Base-by-base conservation (phyloP, 2,797 vertebrate genomes). In the Sebastes flavidus region DNA sequence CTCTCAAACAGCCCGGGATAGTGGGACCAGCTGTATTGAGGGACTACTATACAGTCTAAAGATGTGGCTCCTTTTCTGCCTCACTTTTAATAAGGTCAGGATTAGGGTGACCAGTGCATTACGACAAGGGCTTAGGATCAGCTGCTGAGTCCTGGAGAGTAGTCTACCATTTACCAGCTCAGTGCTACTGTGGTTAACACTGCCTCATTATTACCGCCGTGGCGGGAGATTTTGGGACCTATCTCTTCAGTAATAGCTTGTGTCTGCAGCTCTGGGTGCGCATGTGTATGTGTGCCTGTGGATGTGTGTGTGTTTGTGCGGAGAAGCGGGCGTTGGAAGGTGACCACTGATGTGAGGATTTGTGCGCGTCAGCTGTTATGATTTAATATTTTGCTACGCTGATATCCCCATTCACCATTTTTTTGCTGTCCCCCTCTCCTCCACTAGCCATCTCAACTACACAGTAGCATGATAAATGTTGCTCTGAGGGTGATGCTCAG, bases 41-140 rank as follows among this genome's bases (percentile, higher is more conserved):
- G 46, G 58, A 49, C 46, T 49, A 49, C 46, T 49, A 49, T 74
- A 60, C 65, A 54, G 69, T 68, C 59, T 72, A 42, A 77, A 77
- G 77, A 90, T 80, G 76, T 60, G 70, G 72, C 80, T 80, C n/a
- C 52, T 62, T 49, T 89, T 86, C 83, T 86, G 54, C 78, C 68
- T 91, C 86, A 84, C 65, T 87, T 90, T 87, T 92, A 91, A 92
- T 90, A 83, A 92, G 88, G 87, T 91, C 69, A 85, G 88, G 85
- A 86, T 91, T 85, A 90, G 72, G 82, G 79, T 85, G 83, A 88
- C 75, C 75, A 60, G 82, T 78, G 78, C 77, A 91, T 91, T 89
- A 91, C 71, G 58, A 82, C 61, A 75, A 78, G 74, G 77, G 76
- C 74, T 89, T 90, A 88, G 73, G 83, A 87, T 89, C 82, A 88